phyloP scores from a whole-genome alignment of 1,140 invertebrate genomes.

The Lepidurus packardi region DNA sequence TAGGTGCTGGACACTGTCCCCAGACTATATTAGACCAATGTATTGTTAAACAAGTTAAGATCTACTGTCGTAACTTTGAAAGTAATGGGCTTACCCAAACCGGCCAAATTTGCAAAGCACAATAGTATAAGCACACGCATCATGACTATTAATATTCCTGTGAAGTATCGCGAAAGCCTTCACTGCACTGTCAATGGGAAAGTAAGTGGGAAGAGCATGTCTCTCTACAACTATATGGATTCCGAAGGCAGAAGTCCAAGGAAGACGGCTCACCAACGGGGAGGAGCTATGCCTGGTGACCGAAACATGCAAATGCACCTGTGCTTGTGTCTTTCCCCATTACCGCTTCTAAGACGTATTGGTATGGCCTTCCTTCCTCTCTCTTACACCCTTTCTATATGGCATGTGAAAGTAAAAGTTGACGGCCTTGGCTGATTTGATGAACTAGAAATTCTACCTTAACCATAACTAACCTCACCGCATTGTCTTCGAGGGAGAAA shows the following conservation, averaged over 20 bases:
- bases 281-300: not conserved
- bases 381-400: not conserved
- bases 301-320: not conserved
- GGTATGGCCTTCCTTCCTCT: not conserved
- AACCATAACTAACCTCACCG: not conserved
- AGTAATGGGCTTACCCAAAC: not conserved
- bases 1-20: constrained; percentile 60
- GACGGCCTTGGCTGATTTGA: not conserved
- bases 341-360: not conserved
- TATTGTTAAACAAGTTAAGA: not conserved
- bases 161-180: not conserved
- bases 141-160: not conserved
- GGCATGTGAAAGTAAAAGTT: constrained; percentile 3
- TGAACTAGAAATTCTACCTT: not conserved
- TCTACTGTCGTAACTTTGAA: not conserved
- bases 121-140: not conserved
- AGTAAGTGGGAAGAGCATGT: constrained; percentile 2
- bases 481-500: not conserved
- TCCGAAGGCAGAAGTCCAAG: not conserved
- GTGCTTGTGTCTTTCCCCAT: not conserved
- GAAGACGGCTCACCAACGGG: not conserved
- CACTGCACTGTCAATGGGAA: not conserved
- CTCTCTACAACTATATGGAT: not conserved
- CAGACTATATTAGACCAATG: not conserved
- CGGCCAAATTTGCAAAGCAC: constrained; percentile 1